Evolutionary conservation across 2,797 vertebrate genomes (phyloP), one percentile per base, ranked within the genome.

Genomic region (Platyrinchus mystaceus): DNA sequence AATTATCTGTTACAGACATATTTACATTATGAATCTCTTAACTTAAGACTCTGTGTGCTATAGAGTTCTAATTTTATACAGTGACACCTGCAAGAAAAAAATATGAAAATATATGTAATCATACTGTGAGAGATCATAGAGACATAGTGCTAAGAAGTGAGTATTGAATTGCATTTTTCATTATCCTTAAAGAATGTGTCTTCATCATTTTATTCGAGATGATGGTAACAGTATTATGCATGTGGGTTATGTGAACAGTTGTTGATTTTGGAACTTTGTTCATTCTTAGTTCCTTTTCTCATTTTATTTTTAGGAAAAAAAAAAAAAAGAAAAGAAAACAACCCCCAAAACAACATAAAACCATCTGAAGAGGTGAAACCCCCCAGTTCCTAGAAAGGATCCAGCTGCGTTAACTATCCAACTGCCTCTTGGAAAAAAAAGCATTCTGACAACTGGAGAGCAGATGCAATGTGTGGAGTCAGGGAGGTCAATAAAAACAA

Each of bases 401-500:
- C 73, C 88, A 91, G 64, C 50, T 96, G 92, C 0, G 3, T 77
- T 96, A 86, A 59, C 63, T 85, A 64, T 85, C 76, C 52, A 34
- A 52, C 46, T 62, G 56, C 41, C 68, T 93, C 59, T 78, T 58
- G 77, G 58, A 94, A 96, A 86, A 94, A 84, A 94, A 94, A 63
- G 20, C 52, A 14, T 88, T 80, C 82, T 79, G 80, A 89, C 80
- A 94, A 94, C 76, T 71, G 78, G 73, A 94, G 50, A 93, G 58
- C 86, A 95, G 78, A 91, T 93, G 81, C 88, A 89, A 49, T 22
- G 39, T 50, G 73, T 63, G 55, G 88, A 93, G 89, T 84, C 89
- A 89, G 66, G 32, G 55, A 86, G 89, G 79, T 95, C 84, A 94
- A 79, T 59, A 86, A 93, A 95, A 95, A 93, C 76, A 91, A 93